A percentile compares a stretch with the other conserved stretches of the same genome.
phyloP scores from a whole-genome alignment of 1,140 invertebrate genomes.

The Caenorhabditis briggsae region DNA sequence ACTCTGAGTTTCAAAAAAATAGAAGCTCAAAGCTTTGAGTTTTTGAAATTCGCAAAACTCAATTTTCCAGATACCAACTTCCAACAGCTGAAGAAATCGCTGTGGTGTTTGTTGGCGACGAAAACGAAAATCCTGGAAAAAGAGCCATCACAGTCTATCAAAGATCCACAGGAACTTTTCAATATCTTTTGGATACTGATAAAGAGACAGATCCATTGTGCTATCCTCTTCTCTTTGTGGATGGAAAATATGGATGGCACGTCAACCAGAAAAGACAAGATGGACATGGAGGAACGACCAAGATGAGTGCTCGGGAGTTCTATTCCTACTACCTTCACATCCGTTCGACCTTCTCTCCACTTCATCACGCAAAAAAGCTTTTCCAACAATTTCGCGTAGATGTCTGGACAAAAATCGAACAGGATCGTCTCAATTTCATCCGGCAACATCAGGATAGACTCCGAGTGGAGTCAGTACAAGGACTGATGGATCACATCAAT shows the following conservation, averaged over 20 bases:
- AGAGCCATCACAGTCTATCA: conserved; percentile 14
- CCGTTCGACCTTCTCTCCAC: conserved; percentile 54
- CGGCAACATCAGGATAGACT: conserved; percentile 56
- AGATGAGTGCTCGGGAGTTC: conserved; percentile 10
- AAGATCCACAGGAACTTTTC: background rate
- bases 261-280: background rate
- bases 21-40: background rate
- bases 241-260: conserved; percentile 57
- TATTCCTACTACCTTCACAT: conserved; percentile 47
- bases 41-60: too few relatives aligned
- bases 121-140: conserved; percentile 12
- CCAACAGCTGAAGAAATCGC: conserved; percentile 50
- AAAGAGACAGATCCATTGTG: conserved; percentile 12
- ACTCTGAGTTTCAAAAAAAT: too few relatives aligned
- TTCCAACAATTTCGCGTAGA: conserved; percentile 65
- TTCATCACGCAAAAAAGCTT: conserved; percentile 54
- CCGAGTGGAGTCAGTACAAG: conserved; percentile 35
- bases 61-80: conserved; percentile 23
- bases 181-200: background rate
- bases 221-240: conserved; percentile 56
- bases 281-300: conserved; percentile 46
- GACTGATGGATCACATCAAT: conserved; percentile 50
- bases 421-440: conserved; percentile 58
- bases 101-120: conserved; percentile 39
- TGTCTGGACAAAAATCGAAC: conserved; percentile 53